phyloP scores from a whole-genome alignment of 2,888 invertebrate genomes.

The Auanema freiburgensis region DNA sequence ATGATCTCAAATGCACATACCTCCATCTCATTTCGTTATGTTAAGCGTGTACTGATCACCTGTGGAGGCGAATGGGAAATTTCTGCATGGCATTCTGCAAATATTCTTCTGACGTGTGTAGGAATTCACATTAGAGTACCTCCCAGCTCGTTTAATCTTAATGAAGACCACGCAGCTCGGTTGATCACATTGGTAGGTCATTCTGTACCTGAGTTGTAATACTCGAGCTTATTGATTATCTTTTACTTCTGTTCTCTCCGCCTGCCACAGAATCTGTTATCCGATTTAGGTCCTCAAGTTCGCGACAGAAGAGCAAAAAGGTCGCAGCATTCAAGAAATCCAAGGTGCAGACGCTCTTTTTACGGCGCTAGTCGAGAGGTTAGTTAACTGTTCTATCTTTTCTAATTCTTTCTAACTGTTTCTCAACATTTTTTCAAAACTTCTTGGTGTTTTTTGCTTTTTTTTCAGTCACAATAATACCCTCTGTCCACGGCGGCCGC shows the following conservation, averaged over 20 bases:
- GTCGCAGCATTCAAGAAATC: slow-evolving; percentile 1
- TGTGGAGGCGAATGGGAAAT: slow-evolving; percentile 22
- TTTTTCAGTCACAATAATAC: too few relatives aligned
- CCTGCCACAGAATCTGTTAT: not conserved
- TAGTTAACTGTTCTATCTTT: not conserved
- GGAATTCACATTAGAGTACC: not conserved
- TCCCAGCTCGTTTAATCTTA: not conserved
- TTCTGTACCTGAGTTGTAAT: not conserved
- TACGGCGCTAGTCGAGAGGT: slow-evolving; percentile 1
- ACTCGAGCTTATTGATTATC: not conserved
- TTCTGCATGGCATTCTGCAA: slow-evolving; percentile 27
- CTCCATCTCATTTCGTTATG: not conserved
- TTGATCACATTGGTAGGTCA: slow-evolving; percentile 1
- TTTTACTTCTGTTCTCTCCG: not conserved
- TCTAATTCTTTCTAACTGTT: too few relatives aligned
- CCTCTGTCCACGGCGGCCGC: too few relatives aligned
- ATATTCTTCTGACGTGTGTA: slow-evolving; percentile 25
- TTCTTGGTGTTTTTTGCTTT: too few relatives aligned
- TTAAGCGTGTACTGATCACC: slow-evolving; percentile 37
- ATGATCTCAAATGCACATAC: not conserved
- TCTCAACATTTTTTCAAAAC: too few relatives aligned
- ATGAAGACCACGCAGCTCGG: not conserved
- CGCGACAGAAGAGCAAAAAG: slow-evolving; percentile 6
- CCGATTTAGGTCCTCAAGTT: slow-evolving; percentile 7
- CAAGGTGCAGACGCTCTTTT: slow-evolving; percentile 3